Evolutionary conservation across 35 echinoderm and acorn worm genomes (phyloP), one percentile per base, ranked within the genome.

Genomic region (Apostichopus japonicus): DNA sequence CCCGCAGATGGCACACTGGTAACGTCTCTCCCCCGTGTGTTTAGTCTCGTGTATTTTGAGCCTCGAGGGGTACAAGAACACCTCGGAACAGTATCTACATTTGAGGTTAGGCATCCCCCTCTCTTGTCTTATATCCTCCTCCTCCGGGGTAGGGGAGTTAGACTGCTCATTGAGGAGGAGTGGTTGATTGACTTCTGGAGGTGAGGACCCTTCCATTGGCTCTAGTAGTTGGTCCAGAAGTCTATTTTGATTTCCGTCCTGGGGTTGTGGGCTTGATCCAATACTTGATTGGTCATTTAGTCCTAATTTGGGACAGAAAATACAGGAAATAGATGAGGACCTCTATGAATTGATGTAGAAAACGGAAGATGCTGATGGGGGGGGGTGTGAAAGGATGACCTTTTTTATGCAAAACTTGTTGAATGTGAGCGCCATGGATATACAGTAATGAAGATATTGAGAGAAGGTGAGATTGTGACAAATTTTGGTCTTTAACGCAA

Each of bases 61-160:
- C 61, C 15, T 65, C 5, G 75, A 77, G 10, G 76, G 78, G n/a
- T 92, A 63, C 2, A 63, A 11, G 11, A 78, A 92, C 55, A 62
- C 6, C 22, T 82, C 55, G 4, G 72, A 90, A 87, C 95, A 96
- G 19, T 77, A 53, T 24, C 91, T 79, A 72, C 93, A 96, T 58
- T 58, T 84, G 16, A 84, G 55, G 1, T 84, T 24, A 23, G 19
- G 55, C 55, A 23, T 7, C 22, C 22, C 71, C 7, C 71, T 75
- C 19, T 67, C 63, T 4, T 19, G 63, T 6, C 22, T 75, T 23
- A 19, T 23, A 14, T 19, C 71, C 1, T 19, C 71, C 71, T 19
- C 6, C 6, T 19, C 17, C 2, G 1, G 17, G 16, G 71, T 0
- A 4, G 16, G 17, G 17, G 21, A 21, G 16, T 19, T 8, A 14